A percentile compares a stretch with the other conserved stretches of the same genome.
phyloP scores from a whole-genome alignment of 1,140 invertebrate species.

The Cydia splendana region DNA sequence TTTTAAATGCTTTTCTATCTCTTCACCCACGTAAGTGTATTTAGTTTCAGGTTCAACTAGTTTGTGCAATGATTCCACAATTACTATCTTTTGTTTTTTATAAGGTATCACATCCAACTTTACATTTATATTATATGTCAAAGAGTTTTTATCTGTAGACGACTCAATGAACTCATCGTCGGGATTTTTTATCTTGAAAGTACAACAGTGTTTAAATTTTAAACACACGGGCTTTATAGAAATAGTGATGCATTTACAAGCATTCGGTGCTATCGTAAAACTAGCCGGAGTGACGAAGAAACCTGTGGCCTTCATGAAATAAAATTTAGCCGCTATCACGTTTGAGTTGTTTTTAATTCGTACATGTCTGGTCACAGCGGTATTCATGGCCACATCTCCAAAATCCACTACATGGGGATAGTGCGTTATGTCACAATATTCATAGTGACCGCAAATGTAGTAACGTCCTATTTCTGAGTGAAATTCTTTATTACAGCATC shows the following conservation, averaged over 20 bases:
- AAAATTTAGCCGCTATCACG: conserved; percentile 54
- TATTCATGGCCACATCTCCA: conserved; percentile 59
- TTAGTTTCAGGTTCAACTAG: conserved; percentile 49
- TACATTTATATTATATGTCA: conserved; percentile 52
- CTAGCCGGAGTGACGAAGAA: conserved; percentile 55
- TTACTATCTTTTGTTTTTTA: conserved; percentile 41
- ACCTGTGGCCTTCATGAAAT: conserved; percentile 54
- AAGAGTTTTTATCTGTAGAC: conserved; percentile 46
- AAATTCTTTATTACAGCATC: conserved; percentile 64
- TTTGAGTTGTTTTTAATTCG: conserved; percentile 60
- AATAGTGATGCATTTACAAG: conserved; percentile 49
- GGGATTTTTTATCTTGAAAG: conserved; percentile 60
- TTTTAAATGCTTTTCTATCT: conserved; percentile 40
- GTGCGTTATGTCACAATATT: conserved; percentile 60
- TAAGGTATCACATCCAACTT: conserved; percentile 52
- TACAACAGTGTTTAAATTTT: conserved; percentile 51
- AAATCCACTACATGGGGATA: conserved; percentile 59
- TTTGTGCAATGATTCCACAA: conserved; percentile 64
- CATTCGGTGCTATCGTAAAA: conserved; percentile 59
- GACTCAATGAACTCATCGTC: conserved; percentile 42
- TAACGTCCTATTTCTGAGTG: conserved; percentile 70
- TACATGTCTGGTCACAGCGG: conserved; percentile 53
- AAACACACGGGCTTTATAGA: conserved; percentile 58
- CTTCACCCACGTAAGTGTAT: conserved; percentile 60
- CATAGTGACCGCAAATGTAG: conserved; percentile 68